A percentile compares a stretch with the other conserved stretches of the same genome.
These are phyloP conservation scores for Gibbula magus DNA, from an alignment of 2,888 invertebrate genomes.

Conservation along the genomic window DNA sequence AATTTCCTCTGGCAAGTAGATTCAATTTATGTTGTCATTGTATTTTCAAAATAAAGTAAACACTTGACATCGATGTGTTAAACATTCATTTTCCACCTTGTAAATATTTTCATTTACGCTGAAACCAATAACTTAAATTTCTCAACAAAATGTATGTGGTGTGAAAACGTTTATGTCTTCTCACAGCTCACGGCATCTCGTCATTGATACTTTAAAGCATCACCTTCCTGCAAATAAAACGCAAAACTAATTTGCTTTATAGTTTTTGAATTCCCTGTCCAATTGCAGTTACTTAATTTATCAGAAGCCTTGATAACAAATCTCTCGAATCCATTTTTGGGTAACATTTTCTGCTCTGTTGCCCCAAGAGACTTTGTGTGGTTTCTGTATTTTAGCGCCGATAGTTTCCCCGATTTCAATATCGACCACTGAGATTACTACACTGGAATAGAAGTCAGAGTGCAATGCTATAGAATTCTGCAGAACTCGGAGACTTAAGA, in stretches of 20 bases:
- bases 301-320: background rate
- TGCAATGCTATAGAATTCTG: background rate
- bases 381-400: background rate
- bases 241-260: background rate
- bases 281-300: background rate
- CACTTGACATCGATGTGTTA: no score
- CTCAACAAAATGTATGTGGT: no score
- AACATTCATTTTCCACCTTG: no score
- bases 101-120: no score
- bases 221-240: no score
- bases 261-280: background rate
- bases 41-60: no score
- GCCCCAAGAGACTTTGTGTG: background rate
- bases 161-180: no score
- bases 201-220: no score
- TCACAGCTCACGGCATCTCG: no score
- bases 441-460: background rate
- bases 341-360: background rate
- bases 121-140: no score
- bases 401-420: background rate
- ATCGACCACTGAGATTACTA: background rate
- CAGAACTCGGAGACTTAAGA: background rate
- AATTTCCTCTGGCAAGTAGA: no score
- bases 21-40: no score
- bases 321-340: background rate